Conservation (phyloP, 2,797 vertebrate genomes). For the Microcaecilia unicolor region DNA sequence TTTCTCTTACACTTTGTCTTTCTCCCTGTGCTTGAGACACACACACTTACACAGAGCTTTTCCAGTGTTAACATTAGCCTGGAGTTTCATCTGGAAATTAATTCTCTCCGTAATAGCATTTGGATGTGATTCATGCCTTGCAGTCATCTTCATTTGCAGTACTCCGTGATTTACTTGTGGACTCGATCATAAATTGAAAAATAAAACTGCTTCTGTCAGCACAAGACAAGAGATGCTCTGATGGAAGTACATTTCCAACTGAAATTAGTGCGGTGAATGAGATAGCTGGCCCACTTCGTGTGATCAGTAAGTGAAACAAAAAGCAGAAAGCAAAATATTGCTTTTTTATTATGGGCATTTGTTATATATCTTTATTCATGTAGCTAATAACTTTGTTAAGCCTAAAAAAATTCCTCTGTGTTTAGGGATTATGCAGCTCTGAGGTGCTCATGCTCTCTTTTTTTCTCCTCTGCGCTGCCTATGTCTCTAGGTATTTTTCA, state of each 20-base stretch:
- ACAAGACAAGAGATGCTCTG: constrained; percentile 12
- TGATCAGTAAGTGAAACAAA: constrained; percentile 16
- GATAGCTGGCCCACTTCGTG: background rate
- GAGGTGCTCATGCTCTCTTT: constrained; percentile 17
- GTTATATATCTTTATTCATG: constrained; percentile 16
- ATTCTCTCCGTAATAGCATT: constrained; percentile 26
- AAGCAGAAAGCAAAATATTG: constrained; percentile 4
- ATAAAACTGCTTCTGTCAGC: constrained; percentile 20
- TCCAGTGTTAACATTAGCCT: constrained; percentile 12
- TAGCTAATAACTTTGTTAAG: constrained; percentile 24
- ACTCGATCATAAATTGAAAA: constrained; percentile 15
- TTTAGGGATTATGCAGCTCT: constrained; percentile 15
- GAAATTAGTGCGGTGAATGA: constrained; percentile 7
- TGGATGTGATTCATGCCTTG: constrained; percentile 23
- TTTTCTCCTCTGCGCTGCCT: constrained; percentile 32
- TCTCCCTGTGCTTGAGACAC: no score
- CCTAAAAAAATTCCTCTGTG: constrained; percentile 18
- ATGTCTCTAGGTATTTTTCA: constrained; percentile 58
- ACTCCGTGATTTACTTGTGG: constrained; percentile 22
- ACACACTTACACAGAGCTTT: no score
- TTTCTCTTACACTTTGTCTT: no score
- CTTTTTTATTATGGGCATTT: constrained; percentile 14
- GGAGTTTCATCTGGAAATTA: constrained; percentile 27
- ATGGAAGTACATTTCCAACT: constrained; percentile 14
- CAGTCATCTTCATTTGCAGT: constrained; percentile 20